Percentiles rank a stretch among this genome's conserved stretches.
Evolutionary conservation across 1,140 invertebrate species (phyloP).

Genomic region (Piezodorus guildinii): DNA sequence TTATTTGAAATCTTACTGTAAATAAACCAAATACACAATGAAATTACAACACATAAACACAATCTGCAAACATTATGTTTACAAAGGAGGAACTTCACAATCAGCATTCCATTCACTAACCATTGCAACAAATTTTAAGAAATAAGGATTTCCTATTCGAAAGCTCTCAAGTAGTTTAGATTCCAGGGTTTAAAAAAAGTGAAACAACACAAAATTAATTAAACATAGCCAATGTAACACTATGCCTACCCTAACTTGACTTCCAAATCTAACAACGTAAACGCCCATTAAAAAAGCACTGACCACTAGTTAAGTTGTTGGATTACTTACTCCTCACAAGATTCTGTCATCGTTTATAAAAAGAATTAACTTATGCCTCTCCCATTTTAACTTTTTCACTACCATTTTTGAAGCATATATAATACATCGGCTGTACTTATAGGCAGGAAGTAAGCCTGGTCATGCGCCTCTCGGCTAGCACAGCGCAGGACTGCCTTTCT

Average conservation of each 20-base stretch:
- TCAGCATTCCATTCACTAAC: no score
- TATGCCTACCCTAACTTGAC: neutral
- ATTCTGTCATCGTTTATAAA: slow-evolving; percentile 40
- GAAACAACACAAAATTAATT: neutral
- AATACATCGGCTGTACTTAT: slow-evolving; percentile 33
- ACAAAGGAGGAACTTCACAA: no score
- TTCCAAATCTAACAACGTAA: slow-evolving; percentile 10
- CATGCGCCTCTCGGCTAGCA: slow-evolving; percentile 23
- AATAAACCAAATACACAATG: no score
- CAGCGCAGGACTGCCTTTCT: slow-evolving; percentile 24
- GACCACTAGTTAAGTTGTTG: slow-evolving; percentile 4
- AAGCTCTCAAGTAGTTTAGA: no score
- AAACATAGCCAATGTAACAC: neutral
- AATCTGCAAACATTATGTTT: no score
- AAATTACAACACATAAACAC: no score
- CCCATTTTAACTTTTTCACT: slow-evolving; percentile 36
- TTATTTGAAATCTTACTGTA: no score
- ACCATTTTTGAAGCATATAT: slow-evolving; percentile 40
- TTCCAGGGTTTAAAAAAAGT: no score
- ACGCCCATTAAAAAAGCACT: slow-evolving; percentile 19
- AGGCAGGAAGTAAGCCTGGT: slow-evolving; percentile 28
- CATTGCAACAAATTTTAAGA: no score
- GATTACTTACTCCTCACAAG: slow-evolving; percentile 39
- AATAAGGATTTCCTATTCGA: no score
- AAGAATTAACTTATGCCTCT: slow-evolving; percentile 36